Conservation (phyloP, 2,797 vertebrate genomes). For the Muraenolepis orangiensis region DNA sequence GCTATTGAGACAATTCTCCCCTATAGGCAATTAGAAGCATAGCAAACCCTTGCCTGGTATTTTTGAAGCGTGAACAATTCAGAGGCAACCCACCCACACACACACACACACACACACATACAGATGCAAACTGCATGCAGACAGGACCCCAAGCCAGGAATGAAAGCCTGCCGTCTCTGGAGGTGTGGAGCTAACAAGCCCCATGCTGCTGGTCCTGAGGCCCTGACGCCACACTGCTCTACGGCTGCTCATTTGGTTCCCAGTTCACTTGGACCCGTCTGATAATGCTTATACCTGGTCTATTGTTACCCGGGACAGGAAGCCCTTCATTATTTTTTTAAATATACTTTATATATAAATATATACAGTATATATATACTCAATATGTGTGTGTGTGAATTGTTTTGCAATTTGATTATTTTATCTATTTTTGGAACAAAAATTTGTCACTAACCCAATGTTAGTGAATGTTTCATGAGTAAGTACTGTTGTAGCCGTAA, state of each 20-base stretch:
- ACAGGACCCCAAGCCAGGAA: neutral
- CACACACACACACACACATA: neutral
- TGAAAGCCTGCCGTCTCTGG: neutral
- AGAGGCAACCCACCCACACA: neutral
- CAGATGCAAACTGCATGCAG: neutral
- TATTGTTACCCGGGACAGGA: neutral
- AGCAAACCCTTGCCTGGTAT: neutral
- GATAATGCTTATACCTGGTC: neutral
- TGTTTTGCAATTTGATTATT: neutral
- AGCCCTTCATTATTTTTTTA: neutral
- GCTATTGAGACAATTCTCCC: neutral
- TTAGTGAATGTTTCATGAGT: too few relatives aligned
- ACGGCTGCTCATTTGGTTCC: neutral
- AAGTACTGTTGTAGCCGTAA: neutral
- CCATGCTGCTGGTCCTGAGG: neutral
- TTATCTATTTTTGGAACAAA: neutral
- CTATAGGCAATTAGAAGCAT: neutral
- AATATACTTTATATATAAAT: neutral
- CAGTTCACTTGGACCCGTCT: neutral
- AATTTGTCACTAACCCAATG: neutral
- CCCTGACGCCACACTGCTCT: neutral
- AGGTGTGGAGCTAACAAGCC: neutral
- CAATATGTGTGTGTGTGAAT: too few relatives aligned
- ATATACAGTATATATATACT: too few relatives aligned
- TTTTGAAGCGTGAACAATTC: neutral